A percentile compares a stretch with the other conserved stretches of the same genome.
Evolutionary conservation across 2,797 vertebrate species (phyloP).

Genomic region (Buceros bicornis): DNA sequence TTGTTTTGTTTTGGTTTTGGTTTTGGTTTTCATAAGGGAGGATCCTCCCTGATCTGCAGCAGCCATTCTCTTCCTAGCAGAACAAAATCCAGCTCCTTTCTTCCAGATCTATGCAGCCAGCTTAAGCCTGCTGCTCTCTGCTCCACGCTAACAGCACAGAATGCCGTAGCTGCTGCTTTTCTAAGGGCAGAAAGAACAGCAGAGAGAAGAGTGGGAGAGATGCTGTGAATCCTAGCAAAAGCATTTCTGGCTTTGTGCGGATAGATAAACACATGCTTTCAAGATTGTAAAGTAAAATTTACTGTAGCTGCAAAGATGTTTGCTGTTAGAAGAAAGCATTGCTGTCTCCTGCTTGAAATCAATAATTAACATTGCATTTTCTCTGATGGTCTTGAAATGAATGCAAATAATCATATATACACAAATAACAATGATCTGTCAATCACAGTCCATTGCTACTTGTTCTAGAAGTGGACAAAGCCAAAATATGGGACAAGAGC

Average conservation of each 20-base stretch:
- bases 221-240: not conserved
- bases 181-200: not conserved
- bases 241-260: not conserved
- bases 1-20: not conserved
- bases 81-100: not conserved
- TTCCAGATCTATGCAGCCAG: not conserved
- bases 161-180: not conserved
- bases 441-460: not conserved
- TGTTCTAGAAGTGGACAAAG: not conserved
- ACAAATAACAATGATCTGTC: not conserved
- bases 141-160: not conserved
- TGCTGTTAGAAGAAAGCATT: not conserved
- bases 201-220: not conserved
- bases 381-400: slow-evolving; percentile 3
- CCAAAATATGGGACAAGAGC: slow-evolving; percentile 24
- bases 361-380: slow-evolving; percentile 5
- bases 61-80: not conserved
- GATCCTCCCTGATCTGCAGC: not conserved
- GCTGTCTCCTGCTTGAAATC: not conserved
- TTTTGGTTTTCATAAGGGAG: not conserved
- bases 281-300: not conserved
- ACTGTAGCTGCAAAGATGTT: not conserved
- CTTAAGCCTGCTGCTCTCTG: not conserved
- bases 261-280: not conserved
- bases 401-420: not conserved